Percentiles rank a stretch among this genome's conserved stretches.
Conservation (phyloP, 2,797 vertebrate genomes). For the Leptodactylus fallax region DNA sequence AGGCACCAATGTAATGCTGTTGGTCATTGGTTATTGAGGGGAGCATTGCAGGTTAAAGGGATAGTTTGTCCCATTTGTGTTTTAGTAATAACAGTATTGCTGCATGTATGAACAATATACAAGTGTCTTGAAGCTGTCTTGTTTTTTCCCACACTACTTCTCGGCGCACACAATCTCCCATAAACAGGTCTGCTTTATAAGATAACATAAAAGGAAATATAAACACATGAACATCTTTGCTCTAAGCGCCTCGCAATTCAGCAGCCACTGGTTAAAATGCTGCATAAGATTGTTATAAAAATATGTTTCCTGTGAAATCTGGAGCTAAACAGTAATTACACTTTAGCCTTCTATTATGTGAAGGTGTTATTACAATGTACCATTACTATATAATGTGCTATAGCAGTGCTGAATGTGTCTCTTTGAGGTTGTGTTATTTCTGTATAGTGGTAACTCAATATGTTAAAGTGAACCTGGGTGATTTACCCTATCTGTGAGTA, state of each 20-base stretch:
- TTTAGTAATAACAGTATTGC: not conserved
- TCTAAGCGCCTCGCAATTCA: not conserved
- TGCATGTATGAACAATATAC: not conserved
- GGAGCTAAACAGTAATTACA: not conserved
- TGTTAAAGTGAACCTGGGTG: too few relatives aligned
- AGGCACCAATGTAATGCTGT: not conserved
- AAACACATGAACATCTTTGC: constrained; percentile 11
- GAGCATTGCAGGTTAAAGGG: not conserved
- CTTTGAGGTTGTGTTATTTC: not conserved
- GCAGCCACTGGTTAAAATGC: not conserved
- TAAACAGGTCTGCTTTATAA: not conserved
- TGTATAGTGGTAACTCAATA: not conserved
- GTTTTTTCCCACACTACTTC: not conserved
- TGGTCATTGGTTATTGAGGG: too few relatives aligned
- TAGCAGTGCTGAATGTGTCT: not conserved
- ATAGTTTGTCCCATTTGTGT: not conserved
- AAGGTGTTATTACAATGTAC: not conserved
- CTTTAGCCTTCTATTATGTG: not conserved
- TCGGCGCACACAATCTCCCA: not conserved
- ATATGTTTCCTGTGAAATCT: not conserved
- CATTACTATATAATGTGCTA: not conserved
- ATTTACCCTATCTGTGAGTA: too few relatives aligned
- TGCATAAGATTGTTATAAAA: not conserved
- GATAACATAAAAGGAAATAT: constrained; percentile 19
- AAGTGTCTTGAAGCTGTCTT: not conserved